Base-by-base conservation (phyloP, 1,140 invertebrate species). In the Aporrectodea caliginosa region DNA sequence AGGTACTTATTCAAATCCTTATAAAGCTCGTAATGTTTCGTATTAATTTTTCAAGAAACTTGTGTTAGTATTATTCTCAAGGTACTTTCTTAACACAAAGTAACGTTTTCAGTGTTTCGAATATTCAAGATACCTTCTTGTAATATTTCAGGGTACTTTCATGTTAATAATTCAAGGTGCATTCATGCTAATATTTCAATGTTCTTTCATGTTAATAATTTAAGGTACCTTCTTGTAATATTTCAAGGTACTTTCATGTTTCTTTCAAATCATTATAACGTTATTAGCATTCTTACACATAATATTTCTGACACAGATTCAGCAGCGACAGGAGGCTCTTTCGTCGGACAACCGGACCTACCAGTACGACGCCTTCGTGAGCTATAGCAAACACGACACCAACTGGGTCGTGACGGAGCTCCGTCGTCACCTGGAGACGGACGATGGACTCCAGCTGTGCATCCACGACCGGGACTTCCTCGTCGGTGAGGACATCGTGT, bases 401-500 rank as follows among this genome's bases (percentile, higher is more conserved):
- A 32, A 14, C 12, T 75, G 73, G 73, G 73, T 34, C 6, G 12
- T n/a, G 73, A 27, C 12, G 2, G 27, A 2, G 2, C 32, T 75
- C 6, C 31, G n/a, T 14, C 16, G 14, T 31, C 27, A 14, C n/a
- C 73, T 78, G 76, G 76, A 78, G 29, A 33, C 75, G 1, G 58
- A 81, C 32, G 34, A 12, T 27, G 29, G 69, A 0, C 43, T 84
- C 22, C 35, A 77, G 16, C 74, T 84, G 1, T 86, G 85, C 75
- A 68, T 86, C 16, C 84, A 85, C 58, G 82, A 85, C 71, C 76
- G 84, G 31, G 83, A 86, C 80, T 86, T 84, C 69, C 22, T 78
- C 1, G 77, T 81, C 0, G 85, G 85, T 1, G 71, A 77, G 33
- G 80, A 71, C 31, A 84, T 84, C 27, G 33, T 82, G 0, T 78